Conservation (phyloP, 1,140 invertebrate genomes). For the Coelopa frigida region DNA sequence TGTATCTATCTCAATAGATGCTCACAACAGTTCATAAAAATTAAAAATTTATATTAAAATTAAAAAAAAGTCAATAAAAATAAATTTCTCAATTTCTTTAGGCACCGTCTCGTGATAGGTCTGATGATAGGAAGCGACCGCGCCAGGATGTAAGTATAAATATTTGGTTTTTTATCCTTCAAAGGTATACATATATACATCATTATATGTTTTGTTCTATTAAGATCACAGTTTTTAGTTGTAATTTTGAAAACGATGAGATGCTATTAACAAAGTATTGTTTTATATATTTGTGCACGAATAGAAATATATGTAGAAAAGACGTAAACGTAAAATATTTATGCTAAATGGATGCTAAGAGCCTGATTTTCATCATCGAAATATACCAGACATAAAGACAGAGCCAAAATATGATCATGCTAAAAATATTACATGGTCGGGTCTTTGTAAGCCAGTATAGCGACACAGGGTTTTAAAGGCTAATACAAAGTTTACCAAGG, state of each 20-base stretch:
- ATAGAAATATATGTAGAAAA: slow-evolving; percentile 12
- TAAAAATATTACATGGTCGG: neutral
- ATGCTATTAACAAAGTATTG: slow-evolving; percentile 2
- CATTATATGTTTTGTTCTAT: neutral
- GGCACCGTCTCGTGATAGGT: slow-evolving; percentile 36
- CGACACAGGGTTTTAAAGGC: slow-evolving; percentile 16
- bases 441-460: slow-evolving; percentile 6
- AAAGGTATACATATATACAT: slow-evolving; percentile 9
- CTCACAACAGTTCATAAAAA: too few species aligned
- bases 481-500: slow-evolving; percentile 19
- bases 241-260: neutral
- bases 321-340: neutral
- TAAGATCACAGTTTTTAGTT: neutral
- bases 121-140: slow-evolving; percentile 33
- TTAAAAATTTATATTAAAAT: neutral
- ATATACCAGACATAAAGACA: neutral
- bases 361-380: neutral
- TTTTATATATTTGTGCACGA: slow-evolving; percentile 10
- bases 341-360: neutral
- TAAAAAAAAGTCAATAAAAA: neutral
- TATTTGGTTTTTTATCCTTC: slow-evolving; percentile 14
- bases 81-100: slow-evolving; percentile 10
- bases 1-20: neutral
- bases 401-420: neutral
- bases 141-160: slow-evolving; percentile 37